Evolutionary conservation across 2,113 vertebrate species (phyloP), one percentile per base, ranked within the genome.

Genomic region (Kryptolebias marmoratus): DNA sequence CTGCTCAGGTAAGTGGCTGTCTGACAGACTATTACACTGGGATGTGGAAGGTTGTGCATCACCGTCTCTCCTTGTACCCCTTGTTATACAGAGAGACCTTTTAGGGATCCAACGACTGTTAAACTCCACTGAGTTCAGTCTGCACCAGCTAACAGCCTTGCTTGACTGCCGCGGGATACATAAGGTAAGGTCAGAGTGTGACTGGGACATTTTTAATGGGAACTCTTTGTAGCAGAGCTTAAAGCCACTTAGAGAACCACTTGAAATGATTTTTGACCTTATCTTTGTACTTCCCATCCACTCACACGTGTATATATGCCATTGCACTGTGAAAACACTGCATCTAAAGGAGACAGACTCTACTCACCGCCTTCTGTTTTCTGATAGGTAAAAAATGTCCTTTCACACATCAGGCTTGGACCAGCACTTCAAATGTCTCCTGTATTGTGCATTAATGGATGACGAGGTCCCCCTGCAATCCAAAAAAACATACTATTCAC

Each of bases 81-180:
- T 73, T 87, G 70, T 82, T 87, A 77, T 32, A 0, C 94, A 99
- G 98, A 95, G 93, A 86, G 96, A 99, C 58, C 95, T 99, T 42
- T 92, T 97, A 39, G 94, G 93, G 8, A 95, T 96, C 83, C 97
- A 99, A 89, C 91, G 91, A 60, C 86, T 98, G 80, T 87, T 99
- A 84, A 99, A 98, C 92, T 86, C 94, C 12, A 96, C 97, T 0
- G 97, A 99, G 91, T 93, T 93, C 79, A 94, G 93, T 88, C 90
- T 99, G 30, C 96, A 98, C 88, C 97, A 97, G 89, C 94, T 99
- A 71, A 99, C 96, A 0, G 97, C 95, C 72, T 81, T 96, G 92
- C 88, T 99, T 66, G 96, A 99, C 86, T 99, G 97, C 93, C 94
- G 96, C 2, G 95, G 96, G 65, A 92, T 99, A 50, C 96, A 99